A percentile compares a stretch with the other conserved stretches of the same genome.
phyloP scores from a whole-genome alignment of 2,797 vertebrate genomes.

The Balearica regulorum region DNA sequence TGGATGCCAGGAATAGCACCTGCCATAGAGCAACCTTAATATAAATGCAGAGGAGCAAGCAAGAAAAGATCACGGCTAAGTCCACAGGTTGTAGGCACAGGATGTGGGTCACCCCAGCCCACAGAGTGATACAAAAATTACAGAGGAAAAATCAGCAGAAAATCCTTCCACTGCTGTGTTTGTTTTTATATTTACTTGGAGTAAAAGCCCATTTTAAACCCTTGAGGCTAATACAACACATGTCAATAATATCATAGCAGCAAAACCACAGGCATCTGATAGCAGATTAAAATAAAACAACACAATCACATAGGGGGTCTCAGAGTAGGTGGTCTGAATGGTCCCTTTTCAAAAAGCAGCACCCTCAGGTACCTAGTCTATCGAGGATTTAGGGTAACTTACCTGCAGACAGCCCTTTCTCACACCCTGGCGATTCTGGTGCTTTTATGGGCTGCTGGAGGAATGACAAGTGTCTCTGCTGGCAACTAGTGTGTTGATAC shows the following conservation, averaged over 20 bases:
- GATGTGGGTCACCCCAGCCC: neutral
- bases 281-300: conserved; percentile 14
- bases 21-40: neutral
- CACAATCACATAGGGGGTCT: neutral
- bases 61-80: neutral
- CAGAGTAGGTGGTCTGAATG: conserved; percentile 40
- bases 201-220: conserved; percentile 7
- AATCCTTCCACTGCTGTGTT: neutral
- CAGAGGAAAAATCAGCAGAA: neutral
- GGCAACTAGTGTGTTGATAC: neutral
- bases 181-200: conserved; percentile 21
- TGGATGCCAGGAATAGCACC: neutral
- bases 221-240: conserved; percentile 1
- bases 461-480: neutral
- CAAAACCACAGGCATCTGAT: conserved; percentile 16
- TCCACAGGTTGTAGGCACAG: neutral
- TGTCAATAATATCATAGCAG: neutral
- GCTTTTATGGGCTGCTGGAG: neutral
- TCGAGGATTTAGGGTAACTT: neutral
- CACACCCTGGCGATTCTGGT: neutral
- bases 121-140: neutral
- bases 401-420: neutral
- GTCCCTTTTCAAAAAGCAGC: neutral
- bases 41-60: neutral
- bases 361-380: neutral